phyloP scores from a whole-genome alignment of 2,797 vertebrate species.

The Molossus molossus region DNA sequence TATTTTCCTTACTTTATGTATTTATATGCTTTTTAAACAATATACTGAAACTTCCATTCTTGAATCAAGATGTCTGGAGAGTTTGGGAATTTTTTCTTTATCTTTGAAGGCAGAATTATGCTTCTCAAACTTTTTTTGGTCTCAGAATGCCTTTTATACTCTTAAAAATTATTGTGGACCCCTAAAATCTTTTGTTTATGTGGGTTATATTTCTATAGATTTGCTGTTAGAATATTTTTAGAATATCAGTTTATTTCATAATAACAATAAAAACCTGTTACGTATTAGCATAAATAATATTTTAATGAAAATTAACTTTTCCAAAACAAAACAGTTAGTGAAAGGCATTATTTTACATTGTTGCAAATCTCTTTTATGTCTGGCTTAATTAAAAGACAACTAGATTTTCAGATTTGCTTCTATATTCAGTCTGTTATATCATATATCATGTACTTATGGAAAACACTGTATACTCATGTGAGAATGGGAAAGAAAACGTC shows the following conservation, averaged over 20 bases:
- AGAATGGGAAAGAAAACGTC: neutral
- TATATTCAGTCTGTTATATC: neutral
- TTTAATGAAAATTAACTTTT: conserved; percentile 47
- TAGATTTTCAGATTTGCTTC: conserved; percentile 47
- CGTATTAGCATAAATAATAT: conserved; percentile 2
- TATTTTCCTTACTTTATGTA: neutral
- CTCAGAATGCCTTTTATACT: conserved; percentile 1
- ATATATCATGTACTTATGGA: neutral
- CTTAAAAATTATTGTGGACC: conserved; percentile 20
- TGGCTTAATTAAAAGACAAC: neutral
- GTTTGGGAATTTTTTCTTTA: conserved; percentile 41
- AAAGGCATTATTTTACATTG: conserved; percentile 24
- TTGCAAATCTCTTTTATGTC: neutral
- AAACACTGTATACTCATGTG: neutral
- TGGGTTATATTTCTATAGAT: neutral
- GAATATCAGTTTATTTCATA: conserved; percentile 7
- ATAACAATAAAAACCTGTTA: conserved; percentile 14
- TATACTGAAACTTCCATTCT: neutral
- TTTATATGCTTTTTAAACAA: neutral
- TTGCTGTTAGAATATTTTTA: neutral
- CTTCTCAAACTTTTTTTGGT: conserved; percentile 47
- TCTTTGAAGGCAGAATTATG: conserved; percentile 38
- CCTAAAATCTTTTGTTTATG: neutral
- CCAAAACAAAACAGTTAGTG: conserved; percentile 45
- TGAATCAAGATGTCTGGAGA: neutral